Evolutionary conservation across 2,888 invertebrate genomes (phyloP), one percentile per base, ranked within the genome.

Genomic region (Cryptus armator): DNA sequence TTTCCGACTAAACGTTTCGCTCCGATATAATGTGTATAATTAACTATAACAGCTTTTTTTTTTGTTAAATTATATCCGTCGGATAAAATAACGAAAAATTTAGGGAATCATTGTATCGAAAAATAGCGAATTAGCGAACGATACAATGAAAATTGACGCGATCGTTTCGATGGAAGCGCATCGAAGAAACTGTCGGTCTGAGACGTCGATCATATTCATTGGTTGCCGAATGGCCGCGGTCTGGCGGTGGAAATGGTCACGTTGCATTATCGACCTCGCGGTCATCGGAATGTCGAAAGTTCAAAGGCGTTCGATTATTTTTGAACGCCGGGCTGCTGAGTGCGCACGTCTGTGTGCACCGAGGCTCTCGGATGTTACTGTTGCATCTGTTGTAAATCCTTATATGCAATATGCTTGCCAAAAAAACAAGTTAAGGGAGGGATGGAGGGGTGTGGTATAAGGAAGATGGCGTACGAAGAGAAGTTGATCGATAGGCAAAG

Each of bases 301-400:
- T 84, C 84, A 80, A 84, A 84, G 84, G 76, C 66, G 84, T 71
- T 84, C 79, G 79, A 83, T 83, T 83, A 84, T 84, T 84, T 84
- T 84, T 71, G 84, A 80, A 71, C 66, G 71, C 51, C 75, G 37
- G 37, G 56, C 48, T 67, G 32, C 32, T 29, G 2, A 10, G 70
- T 62, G 71, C 24, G 10, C 48, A 43, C 44, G 16, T 37, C 37
- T 9, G 37, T 37, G 44, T 24, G 19, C 12, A 37, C 24, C 64
- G 19, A n/a, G 2, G 5, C n/a, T 12, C n/a, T 32, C 51, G 75
- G n/a, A 72, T 72, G 56, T 56, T 59, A 68, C 56, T 12, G 70
- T 80, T 71, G 62, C 62, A 79, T 64, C 62, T 56, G 59, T 75
- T 53, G 72, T n/a, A 51, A 10, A 51, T 32, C 16, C 66, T 59